These are phyloP conservation scores for Pipistrellus pipistrellus DNA, from an alignment of 2,797 vertebrate species.

Conservation along the genomic window DNA sequence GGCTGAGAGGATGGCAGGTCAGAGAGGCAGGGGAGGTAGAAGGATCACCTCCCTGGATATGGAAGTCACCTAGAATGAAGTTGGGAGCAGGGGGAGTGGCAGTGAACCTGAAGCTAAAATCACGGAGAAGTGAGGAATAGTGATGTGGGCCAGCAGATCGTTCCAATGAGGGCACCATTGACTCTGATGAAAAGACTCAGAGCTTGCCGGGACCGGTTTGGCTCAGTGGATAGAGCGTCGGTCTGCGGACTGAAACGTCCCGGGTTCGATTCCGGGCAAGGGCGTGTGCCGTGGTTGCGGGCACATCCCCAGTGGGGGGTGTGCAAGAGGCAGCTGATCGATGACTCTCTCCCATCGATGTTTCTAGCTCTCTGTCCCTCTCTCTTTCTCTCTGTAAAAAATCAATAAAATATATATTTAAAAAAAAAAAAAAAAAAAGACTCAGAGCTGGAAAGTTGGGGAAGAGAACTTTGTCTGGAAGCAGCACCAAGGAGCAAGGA, in stretches of 20 bases:
- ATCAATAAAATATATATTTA: no score
- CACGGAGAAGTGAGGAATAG: background rate
- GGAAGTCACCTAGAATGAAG: background rate
- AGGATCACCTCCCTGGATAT: background rate
- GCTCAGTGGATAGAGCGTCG: no score
- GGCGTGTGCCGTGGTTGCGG: no score
- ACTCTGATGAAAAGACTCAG: background rate
- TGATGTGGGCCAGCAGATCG: background rate
- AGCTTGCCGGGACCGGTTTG: no score
- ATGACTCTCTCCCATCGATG: no score
- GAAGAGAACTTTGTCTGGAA: background rate
- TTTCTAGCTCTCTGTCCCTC: no score
- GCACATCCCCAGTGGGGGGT: no score
- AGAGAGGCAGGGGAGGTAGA: background rate
- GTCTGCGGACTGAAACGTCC: no score
- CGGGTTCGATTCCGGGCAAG: no score
- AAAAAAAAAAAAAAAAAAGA: no score
- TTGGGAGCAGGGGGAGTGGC: background rate
- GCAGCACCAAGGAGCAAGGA: background rate
- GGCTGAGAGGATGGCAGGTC: background rate
- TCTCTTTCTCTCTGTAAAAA: no score
- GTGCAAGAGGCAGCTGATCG: no score
- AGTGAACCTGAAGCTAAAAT: background rate
- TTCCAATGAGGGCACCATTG: background rate
- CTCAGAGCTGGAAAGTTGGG: background rate